These are phyloP conservation scores for Enteromius treurensis DNA, from an alignment of 2,797 vertebrate species.

Conservation along the genomic window DNA sequence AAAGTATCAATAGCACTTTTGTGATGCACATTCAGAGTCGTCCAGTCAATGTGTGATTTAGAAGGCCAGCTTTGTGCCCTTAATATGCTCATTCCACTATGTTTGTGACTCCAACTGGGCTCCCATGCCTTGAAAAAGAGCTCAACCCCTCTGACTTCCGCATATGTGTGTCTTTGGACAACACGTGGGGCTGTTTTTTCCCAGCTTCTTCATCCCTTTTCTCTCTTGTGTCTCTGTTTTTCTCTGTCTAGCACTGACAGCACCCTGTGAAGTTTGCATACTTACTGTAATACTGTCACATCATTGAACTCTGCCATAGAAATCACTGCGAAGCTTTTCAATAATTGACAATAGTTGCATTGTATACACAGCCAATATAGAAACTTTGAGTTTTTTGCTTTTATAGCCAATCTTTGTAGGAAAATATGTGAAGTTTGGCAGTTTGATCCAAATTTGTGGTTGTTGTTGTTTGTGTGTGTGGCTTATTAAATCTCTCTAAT, in stretches of 20 bases:
- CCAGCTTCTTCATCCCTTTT: not conserved
- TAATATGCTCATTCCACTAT: constrained; percentile 53
- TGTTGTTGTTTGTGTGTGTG: not conserved
- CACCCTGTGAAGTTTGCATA: constrained; percentile 18
- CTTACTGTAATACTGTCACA: constrained; percentile 15
- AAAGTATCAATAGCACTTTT: constrained; percentile 63
- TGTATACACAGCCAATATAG: not conserved
- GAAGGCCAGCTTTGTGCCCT: constrained; percentile 56
- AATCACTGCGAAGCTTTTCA: not conserved
- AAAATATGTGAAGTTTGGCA: not conserved
- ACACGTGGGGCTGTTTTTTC: constrained; percentile 22
- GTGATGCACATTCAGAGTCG: constrained; percentile 55
- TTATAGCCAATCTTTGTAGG: not conserved
- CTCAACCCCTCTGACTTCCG: constrained; percentile 33
- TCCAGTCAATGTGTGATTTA: constrained; percentile 49
- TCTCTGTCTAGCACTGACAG: constrained; percentile 11
- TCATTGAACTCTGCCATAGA: not conserved
- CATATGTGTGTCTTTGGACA: constrained; percentile 20
- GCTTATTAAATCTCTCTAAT: not conserved
- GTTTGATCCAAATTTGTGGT: not conserved
- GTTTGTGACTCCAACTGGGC: constrained; percentile 48
- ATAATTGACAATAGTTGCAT: not conserved
- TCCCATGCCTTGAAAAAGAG: constrained; percentile 50
- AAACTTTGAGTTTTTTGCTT: not conserved
- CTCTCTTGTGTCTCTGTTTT: not conserved